A percentile compares a stretch with the other conserved stretches of the same genome.
Evolutionary conservation across 1,140 invertebrate genomes (phyloP).

Genomic region (Manduca sexta): DNA sequence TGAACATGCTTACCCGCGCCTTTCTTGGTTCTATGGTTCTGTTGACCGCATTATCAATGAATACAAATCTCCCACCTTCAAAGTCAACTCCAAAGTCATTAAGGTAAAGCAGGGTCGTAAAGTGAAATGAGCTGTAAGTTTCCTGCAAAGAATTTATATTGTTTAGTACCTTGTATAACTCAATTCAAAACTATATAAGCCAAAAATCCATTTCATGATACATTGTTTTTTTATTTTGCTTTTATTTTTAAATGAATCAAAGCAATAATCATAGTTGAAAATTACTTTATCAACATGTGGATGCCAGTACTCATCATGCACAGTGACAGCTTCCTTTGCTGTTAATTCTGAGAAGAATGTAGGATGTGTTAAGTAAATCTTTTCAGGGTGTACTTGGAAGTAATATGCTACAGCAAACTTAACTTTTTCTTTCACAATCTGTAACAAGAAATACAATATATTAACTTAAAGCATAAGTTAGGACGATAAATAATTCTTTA

Average conservation of each 20-base stretch:
- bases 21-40: slow-evolving; percentile 84
- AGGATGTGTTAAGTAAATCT: slow-evolving; percentile 85
- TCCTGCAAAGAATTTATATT: slow-evolving; percentile 80
- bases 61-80: slow-evolving; percentile 87
- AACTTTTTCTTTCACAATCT: slow-evolving; percentile 85
- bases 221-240: too few species aligned
- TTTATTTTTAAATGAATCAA: background rate
- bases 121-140: slow-evolving; percentile 89
- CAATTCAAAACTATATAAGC: background rate
- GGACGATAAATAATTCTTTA: too few species aligned
- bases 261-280: background rate
- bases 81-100: slow-evolving; percentile 84
- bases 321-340: slow-evolving; percentile 77
- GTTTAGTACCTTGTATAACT: slow-evolving; percentile 13
- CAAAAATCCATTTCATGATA: too few species aligned
- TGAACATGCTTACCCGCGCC: slow-evolving; percentile 88
- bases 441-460: slow-evolving; percentile 19
- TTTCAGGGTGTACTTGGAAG: slow-evolving; percentile 79
- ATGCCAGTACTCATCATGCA: slow-evolving; percentile 93
- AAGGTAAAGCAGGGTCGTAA: slow-evolving; percentile 88
- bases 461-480: too few species aligned
- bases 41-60: slow-evolving; percentile 83
- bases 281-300: slow-evolving; percentile 88
- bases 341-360: slow-evolving; percentile 90
- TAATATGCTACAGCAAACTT: slow-evolving; percentile 83